phyloP scores from a whole-genome alignment of 2,888 invertebrate species.

The Athripsodes cinereus region DNA sequence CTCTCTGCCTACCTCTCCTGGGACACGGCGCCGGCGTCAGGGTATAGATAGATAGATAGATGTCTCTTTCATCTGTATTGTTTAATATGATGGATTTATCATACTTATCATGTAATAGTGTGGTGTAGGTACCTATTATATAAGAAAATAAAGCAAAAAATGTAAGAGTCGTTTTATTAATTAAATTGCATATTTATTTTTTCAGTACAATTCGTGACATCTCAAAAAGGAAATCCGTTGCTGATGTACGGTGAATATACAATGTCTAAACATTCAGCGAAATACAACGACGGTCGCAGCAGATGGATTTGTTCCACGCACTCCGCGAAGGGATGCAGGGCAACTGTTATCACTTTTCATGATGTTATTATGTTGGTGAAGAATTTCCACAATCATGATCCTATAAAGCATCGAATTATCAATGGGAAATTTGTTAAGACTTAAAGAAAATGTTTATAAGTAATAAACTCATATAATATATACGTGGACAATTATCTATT shows the following conservation, averaged over 20 bases:
- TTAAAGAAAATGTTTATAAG: background rate
- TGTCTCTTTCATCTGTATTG: too few species aligned
- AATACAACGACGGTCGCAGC: background rate
- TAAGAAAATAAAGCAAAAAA: too few species aligned
- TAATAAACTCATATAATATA: too few species aligned
- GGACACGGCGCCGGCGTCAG: too few species aligned
- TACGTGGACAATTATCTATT: too few species aligned
- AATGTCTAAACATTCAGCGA: background rate
- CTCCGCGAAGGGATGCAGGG: constrained; percentile 12
- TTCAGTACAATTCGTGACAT: background rate
- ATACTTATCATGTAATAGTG: too few species aligned
- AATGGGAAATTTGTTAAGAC: constrained; percentile 1
- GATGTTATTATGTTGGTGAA: constrained; percentile 3
- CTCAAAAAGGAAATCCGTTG: background rate
- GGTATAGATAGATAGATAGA: too few species aligned
- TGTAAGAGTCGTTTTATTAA: too few species aligned
- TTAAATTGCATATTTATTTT: too few species aligned
- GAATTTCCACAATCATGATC: constrained; percentile 15
- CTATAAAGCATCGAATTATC: constrained; percentile 6
- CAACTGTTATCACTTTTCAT: constrained; percentile 3
- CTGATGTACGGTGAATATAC: background rate
- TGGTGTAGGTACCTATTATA: too few species aligned
- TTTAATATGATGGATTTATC: too few species aligned
- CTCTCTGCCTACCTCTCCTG: too few species aligned
- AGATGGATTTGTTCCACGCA: constrained; percentile 13